Base-by-base conservation (phyloP, 1,140 invertebrate species). In the Monomorium pharaonis region DNA sequence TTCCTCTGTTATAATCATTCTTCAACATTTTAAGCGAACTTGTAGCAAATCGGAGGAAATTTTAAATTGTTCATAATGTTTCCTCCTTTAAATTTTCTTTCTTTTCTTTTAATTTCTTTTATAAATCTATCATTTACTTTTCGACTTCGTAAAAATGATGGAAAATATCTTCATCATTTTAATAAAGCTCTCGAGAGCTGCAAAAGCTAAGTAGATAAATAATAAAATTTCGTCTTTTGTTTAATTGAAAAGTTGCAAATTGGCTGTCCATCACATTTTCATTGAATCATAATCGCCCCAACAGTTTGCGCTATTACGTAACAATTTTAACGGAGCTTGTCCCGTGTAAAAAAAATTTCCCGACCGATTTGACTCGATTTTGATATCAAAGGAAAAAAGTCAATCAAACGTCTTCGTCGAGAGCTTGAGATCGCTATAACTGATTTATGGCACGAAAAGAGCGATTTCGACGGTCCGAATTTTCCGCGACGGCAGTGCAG, bases 401-500 rank as follows among this genome's bases (percentile, higher is more conserved):
- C 24, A 44, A 56, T 14, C 24, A 9, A 56, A 9, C 12, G 24
- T 33, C 44, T 44, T 7, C 1, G 24, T 1, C 12, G 21, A 51
- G 7, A 9, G 14, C n/a, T 12, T 7, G n/a, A 30, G 21, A 5
- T 44, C 10, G 51, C 9, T 47, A 5, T 24, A 51, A 63, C 9
- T 12, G 18, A 56, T 56, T 33, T 18, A 30, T 14, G 27, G 6
- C 10, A 9, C 14, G 4, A 27, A 49, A 10, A 27, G 67, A 30
- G 14, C 42, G 54, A 12, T 33, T 27, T 14, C 3, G 42, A n/a
- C 7, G 30, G 44, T 30, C 65, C 63, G 44, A 63, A 56, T 89
- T 89, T 89, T 88, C 88, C 85, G 47, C 60, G 65, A 24, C 10
- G 16, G 9, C 49, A 58, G 0, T 12, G 37, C 4, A 47, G 60